These are phyloP conservation scores for Antidorcas marsupialis DNA, from an alignment of 2,113 vertebrate species.

Conservation along the genomic window DNA sequence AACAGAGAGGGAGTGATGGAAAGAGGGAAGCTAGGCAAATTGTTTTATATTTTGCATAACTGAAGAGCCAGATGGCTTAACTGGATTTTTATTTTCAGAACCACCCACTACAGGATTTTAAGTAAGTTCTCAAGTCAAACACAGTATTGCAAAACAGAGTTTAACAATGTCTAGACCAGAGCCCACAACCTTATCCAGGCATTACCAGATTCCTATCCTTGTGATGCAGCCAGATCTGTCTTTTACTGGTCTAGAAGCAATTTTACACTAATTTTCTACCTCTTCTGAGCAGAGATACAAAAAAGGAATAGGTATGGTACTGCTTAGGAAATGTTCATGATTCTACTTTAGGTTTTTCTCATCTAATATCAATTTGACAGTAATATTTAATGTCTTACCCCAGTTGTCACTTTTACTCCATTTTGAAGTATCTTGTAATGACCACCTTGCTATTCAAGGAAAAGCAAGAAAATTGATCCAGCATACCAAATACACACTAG, in stretches of 20 bases:
- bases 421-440: neutral
- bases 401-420: neutral
- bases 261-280: neutral
- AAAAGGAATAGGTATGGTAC: neutral
- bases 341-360: neutral
- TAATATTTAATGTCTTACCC: neutral
- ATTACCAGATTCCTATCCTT: neutral
- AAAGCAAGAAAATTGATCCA: neutral
- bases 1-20: conserved; percentile 16
- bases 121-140: conserved; percentile 49
- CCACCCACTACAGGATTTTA: conserved; percentile 53
- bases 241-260: neutral
- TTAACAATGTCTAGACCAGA: conserved; percentile 43
- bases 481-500: neutral
- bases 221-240: neutral
- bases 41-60: conserved; percentile 52
- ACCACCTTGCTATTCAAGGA: neutral
- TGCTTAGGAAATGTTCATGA: neutral
- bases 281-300: neutral
- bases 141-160: neutral
- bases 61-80: conserved; percentile 60
- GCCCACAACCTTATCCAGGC: neutral
- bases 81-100: conserved; percentile 65
- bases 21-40: conserved; percentile 39
- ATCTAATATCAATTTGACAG: neutral